A percentile compares a stretch with the other conserved stretches of the same genome.
phyloP scores from a whole-genome alignment of 1,140 invertebrate species.

The Mactra quadrangularis region DNA sequence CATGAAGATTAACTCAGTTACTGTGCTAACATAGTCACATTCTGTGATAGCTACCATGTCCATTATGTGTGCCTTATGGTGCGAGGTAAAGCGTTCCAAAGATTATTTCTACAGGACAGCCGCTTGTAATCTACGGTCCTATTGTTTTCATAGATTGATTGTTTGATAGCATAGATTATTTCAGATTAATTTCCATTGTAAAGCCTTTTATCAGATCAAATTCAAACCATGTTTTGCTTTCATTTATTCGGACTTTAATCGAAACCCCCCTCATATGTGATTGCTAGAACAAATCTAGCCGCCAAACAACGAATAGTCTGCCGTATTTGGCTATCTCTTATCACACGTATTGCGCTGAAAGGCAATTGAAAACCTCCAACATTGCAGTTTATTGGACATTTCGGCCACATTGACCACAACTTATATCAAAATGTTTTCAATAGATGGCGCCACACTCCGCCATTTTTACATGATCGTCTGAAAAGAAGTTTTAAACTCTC shows the following conservation, averaged over 20 bases:
- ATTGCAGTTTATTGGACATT: constrained; percentile 52
- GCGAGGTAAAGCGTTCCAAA: neutral
- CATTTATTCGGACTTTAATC: constrained; percentile 45
- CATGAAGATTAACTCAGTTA: neutral
- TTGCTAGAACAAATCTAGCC: neutral
- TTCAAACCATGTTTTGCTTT: constrained; percentile 41
- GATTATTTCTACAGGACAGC: neutral
- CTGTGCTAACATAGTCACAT: too few relatives aligned
- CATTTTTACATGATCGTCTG: constrained; percentile 30
- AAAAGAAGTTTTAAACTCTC: constrained; percentile 1
- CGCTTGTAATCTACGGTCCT: constrained; percentile 21
- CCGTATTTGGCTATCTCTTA: constrained; percentile 19
- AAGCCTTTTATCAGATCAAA: constrained; percentile 21
- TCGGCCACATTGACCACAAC: constrained; percentile 41
- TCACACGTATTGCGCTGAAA: constrained; percentile 51
- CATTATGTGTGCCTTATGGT: neutral
- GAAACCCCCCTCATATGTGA: constrained; percentile 3
- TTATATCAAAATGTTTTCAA: constrained; percentile 58
- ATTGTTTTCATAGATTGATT: constrained; percentile 27
- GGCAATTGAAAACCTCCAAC: constrained; percentile 52
- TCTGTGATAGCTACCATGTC: too few relatives aligned
- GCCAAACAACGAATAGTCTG: constrained; percentile 21
- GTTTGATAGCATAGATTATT: constrained; percentile 34
- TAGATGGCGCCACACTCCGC: constrained; percentile 42
- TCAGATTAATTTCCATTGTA: constrained; percentile 53